phyloP scores from a whole-genome alignment of 2,797 vertebrate genomes.

The Pipistrellus pipistrellus region DNA sequence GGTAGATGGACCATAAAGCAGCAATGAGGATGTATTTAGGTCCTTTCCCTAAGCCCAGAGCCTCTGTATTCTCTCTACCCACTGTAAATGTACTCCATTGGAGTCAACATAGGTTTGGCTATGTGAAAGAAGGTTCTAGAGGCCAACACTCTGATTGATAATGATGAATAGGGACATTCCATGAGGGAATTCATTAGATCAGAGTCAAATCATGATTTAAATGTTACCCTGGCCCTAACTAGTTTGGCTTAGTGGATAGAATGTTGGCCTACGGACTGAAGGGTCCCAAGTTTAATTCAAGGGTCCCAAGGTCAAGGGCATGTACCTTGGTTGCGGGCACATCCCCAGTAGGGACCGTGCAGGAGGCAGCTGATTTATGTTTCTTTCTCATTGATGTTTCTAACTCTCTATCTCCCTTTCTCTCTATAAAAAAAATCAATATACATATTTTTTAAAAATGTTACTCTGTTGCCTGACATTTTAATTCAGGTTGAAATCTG shows the following conservation, averaged over 20 bases:
- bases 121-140: background rate
- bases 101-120: background rate
- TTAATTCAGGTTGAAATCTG: conserved; percentile 64
- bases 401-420: too few relatives aligned
- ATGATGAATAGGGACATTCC: background rate
- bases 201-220: conserved; percentile 28
- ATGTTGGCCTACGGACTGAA: too few relatives aligned
- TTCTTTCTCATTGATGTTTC: too few relatives aligned
- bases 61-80: background rate
- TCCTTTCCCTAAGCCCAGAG: background rate
- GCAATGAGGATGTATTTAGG: conserved; percentile 20
- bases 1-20: conserved; percentile 15
- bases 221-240: too few relatives aligned
- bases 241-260: too few relatives aligned
- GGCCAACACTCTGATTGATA: background rate
- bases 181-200: conserved; percentile 29
- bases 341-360: too few relatives aligned
- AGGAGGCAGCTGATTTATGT: too few relatives aligned
- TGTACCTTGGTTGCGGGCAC: too few relatives aligned
- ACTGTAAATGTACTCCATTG: background rate
- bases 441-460: background rate
- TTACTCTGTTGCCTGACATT: conserved; percentile 20
- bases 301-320: too few relatives aligned
- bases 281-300: too few relatives aligned
- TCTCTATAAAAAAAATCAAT: too few relatives aligned